Conservation (phyloP, 2,888 invertebrate genomes). For the Norana najaformis region DNA sequence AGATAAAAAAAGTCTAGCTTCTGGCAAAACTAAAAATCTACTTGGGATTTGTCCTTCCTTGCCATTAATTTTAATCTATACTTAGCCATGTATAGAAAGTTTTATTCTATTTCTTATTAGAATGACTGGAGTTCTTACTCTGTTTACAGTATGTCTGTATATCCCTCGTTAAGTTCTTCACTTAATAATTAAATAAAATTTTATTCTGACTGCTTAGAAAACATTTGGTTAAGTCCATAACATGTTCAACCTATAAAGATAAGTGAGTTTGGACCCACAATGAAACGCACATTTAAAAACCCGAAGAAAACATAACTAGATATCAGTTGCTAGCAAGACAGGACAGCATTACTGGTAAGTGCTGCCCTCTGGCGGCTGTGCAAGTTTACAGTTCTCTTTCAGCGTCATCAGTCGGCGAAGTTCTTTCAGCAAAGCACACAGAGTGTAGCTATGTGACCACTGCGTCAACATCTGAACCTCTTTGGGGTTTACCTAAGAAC, state of each 20-base stretch:
- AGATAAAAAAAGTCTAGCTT: neutral
- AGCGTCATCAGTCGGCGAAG: slow-evolving; percentile 92
- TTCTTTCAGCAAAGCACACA: slow-evolving; percentile 89
- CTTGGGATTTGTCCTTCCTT: neutral
- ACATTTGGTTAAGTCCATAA: neutral
- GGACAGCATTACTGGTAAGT: slow-evolving; percentile 69
- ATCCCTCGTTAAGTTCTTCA: neutral
- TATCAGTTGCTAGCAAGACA: neutral
- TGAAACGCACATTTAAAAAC: neutral
- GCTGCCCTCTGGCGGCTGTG: slow-evolving; percentile 97
- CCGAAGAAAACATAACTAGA: neutral
- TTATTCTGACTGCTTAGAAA: neutral
- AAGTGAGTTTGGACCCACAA: slow-evolving; percentile 7
- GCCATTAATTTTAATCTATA: neutral
- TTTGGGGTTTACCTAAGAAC: slow-evolving; percentile 85
- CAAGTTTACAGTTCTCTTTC: slow-evolving; percentile 96
- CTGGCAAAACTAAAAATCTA: neutral
- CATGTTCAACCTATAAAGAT: neutral
- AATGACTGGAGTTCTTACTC: neutral
- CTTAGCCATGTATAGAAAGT: too few relatives aligned
- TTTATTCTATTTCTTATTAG: neutral
- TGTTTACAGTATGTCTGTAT: neutral
- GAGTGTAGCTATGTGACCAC: slow-evolving; percentile 94
- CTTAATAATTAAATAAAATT: neutral
- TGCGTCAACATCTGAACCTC: slow-evolving; percentile 87